A percentile compares a stretch with the other conserved stretches of the same genome.
phyloP scores from a whole-genome alignment of 2,888 invertebrate genomes.

The Calephelis perditalis region DNA sequence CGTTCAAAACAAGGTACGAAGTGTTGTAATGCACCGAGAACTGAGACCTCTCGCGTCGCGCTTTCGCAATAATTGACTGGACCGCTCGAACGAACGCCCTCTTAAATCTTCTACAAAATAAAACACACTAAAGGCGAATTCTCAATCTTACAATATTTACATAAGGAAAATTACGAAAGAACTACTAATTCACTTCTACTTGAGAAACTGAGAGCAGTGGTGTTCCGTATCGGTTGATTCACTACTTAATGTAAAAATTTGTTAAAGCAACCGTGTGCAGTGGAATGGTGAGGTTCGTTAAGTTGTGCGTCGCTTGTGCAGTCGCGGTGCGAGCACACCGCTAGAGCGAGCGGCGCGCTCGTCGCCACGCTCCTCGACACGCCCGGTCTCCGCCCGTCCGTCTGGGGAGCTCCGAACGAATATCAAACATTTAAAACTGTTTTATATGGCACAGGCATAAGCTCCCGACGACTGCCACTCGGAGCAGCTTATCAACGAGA shows the following conservation, averaged over 20 bases:
- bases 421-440: not conserved
- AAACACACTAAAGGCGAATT: constrained; percentile 63
- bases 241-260: constrained; percentile 72
- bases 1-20: constrained; percentile 71
- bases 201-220: constrained; percentile 69
- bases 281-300: constrained; percentile 59
- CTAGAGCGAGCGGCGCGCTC: constrained; percentile 19
- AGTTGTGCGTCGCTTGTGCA: constrained; percentile 62
- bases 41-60: constrained; percentile 39
- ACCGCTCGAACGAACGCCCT: constrained; percentile 44
- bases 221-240: constrained; percentile 58
- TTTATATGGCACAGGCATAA: constrained; percentile 20
- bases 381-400: not conserved
- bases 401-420: not conserved
- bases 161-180: constrained; percentile 69
- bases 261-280: constrained; percentile 66
- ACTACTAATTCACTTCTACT: constrained; percentile 72
- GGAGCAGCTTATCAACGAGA: not conserved
- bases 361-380: constrained; percentile 22
- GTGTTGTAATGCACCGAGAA: constrained; percentile 48
- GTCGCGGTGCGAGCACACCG: constrained; percentile 24
- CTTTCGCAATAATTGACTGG: constrained; percentile 73
- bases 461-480: constrained; percentile 8
- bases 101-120: constrained; percentile 48
- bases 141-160: constrained; percentile 70